Base-by-base conservation (phyloP, 2,797 vertebrate genomes). In the Coregonus sp. region DNA sequence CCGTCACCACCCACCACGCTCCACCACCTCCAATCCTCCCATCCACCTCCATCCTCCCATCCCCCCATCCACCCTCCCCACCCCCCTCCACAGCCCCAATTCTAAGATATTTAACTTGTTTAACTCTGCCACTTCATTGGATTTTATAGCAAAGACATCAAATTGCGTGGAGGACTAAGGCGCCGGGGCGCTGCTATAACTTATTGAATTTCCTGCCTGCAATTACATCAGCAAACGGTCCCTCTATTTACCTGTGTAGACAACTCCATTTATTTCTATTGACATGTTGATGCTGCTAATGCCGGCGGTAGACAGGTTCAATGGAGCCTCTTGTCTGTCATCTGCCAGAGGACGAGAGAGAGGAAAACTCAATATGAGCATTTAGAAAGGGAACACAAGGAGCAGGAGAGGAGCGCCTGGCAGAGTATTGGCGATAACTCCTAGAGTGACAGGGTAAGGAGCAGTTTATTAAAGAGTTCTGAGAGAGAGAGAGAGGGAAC, bases 201-300 rank as follows among this genome's bases (percentile, higher is more conserved):
- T 96, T 97, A 96, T 97, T 96, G 96, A 95, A 96, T 96, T 98
- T 97, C 96, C 95, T 89, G 83, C 93, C 93, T 92, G 95, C 95
- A 96, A 96, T 97, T 96, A 96, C 95, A 95, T 86, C 94, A 85
- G 94, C 94, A 94, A 94, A 94, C 93, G 89, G 94, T 89, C 84
- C 92, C 90, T 95, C 96, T 96, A 95, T 96, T 96, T 98, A 99
- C 98, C 98, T 97, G 98, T 97, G 96, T 99, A 99, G 96, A 99
- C 97, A 95, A 99, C 96, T 96, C 97, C 98, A 97, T 99, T 99
- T 97, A 99, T 98, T 97, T 99, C 97, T 96, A 99, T 98, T 93
- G 98, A 99, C 98, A 99, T 98, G 98, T 99, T 99, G 97, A 99
- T 98, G 96, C 98, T 99, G 96, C 97, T 99, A 97, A 99, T 98